Percentiles rank a stretch among this genome's conserved stretches.
Evolutionary conservation across 2,888 invertebrate genomes (phyloP).

Genomic region (Agrochola macilenta): DNA sequence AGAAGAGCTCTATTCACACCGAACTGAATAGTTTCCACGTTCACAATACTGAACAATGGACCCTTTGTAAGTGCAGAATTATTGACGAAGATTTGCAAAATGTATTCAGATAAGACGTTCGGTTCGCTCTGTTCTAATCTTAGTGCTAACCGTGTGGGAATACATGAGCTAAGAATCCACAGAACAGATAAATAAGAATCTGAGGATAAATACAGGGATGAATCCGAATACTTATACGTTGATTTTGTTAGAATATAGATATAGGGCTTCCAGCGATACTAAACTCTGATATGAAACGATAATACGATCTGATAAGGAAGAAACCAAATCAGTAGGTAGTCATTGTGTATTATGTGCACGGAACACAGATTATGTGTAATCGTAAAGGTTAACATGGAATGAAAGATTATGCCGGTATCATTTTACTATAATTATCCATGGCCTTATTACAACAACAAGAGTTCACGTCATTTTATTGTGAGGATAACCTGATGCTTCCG

Average conservation of each 20-base stretch:
- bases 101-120: constrained; percentile 52
- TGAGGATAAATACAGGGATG: background rate
- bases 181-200: too few species aligned
- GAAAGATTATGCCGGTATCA: background rate
- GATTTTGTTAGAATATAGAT: background rate
- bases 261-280: background rate
- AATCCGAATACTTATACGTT: background rate
- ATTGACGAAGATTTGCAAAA: constrained; percentile 60
- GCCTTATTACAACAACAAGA: constrained; percentile 6
- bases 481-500: constrained; percentile 16
- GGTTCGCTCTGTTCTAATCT: constrained; percentile 36
- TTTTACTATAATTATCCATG: constrained; percentile 1
- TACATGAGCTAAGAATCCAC: constrained; percentile 12
- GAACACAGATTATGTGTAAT: constrained; percentile 16
- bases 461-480: constrained; percentile 24
- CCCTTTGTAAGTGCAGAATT: constrained; percentile 61
- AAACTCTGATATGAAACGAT: constrained; percentile 32
- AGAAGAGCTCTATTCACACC: constrained; percentile 54
- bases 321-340: constrained; percentile 13
- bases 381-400: constrained; percentile 10
- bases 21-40: constrained; percentile 64
- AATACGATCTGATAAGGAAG: constrained; percentile 22
- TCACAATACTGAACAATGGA: constrained; percentile 61
- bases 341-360: constrained; percentile 18
- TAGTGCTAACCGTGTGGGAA: constrained; percentile 8